A percentile compares a stretch with the other conserved stretches of the same genome.
Evolutionary conservation across 2,113 vertebrate species (phyloP).

Genomic region (Rana temporaria): DNA sequence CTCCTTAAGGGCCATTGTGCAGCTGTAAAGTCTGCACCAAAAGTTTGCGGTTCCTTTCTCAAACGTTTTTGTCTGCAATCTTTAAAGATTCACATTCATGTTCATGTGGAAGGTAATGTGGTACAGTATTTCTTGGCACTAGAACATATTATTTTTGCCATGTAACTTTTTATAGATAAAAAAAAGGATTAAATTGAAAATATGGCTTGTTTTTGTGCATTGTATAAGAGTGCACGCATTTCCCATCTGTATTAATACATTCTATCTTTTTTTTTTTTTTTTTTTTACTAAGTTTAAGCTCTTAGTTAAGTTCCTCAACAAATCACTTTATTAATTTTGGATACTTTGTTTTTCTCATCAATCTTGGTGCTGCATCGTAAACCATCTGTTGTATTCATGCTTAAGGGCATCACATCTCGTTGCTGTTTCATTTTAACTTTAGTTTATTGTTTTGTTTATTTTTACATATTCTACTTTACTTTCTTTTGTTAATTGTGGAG

Average conservation of each 20-base stretch:
- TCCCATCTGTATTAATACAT: neutral
- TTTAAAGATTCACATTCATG: no score
- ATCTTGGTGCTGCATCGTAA: constrained; percentile 43
- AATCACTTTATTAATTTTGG: constrained; percentile 53
- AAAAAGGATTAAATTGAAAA: no score
- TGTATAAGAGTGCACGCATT: no score
- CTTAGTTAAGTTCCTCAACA: constrained; percentile 14
- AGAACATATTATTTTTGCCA: no score
- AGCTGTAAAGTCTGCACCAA: no score
- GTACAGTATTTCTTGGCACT: no score
- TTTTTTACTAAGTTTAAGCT: constrained; percentile 24
- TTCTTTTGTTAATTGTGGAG: constrained; percentile 21
- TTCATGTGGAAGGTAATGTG: no score
- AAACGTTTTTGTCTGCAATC: no score
- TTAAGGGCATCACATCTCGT: constrained; percentile 41
- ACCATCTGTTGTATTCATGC: constrained; percentile 49
- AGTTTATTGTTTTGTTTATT: constrained; percentile 52
- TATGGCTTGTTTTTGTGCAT: no score
- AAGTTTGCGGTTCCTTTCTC: no score
- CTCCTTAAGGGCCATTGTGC: no score
- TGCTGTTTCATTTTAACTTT: constrained; percentile 39
- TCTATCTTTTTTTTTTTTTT: neutral
- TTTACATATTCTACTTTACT: constrained; percentile 33
- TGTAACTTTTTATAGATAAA: no score
- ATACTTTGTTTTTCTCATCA: constrained; percentile 50